These are phyloP conservation scores for Drosophila teissieri DNA, from an alignment of 1,140 invertebrate genomes.

Conservation along the genomic window DNA sequence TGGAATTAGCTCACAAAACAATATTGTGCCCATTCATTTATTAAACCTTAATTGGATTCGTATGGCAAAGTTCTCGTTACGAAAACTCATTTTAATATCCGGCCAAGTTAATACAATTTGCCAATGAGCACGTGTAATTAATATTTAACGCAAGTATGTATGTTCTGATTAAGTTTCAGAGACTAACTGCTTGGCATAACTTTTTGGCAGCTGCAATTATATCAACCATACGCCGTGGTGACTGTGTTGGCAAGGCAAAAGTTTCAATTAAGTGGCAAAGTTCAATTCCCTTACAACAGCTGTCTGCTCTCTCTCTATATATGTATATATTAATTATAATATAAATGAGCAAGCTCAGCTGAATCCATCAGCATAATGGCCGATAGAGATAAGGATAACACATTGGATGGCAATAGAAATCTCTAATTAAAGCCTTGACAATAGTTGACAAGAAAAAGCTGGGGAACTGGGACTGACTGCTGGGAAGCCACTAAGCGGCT, in stretches of 20 bases:
- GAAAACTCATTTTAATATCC: constrained; percentile 6
- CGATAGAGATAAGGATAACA: constrained; percentile 14
- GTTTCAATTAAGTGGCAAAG: constrained; percentile 53
- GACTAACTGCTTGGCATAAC: constrained; percentile 42
- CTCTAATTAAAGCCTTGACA: constrained; percentile 58
- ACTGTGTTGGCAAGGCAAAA: constrained; percentile 8
- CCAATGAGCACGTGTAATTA: constrained; percentile 40
- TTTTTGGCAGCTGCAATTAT: constrained; percentile 37
- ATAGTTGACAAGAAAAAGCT: constrained; percentile 34
- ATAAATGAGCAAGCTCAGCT: constrained; percentile 47
- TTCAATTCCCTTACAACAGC: constrained; percentile 33
- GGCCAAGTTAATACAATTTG: constrained; percentile 34
- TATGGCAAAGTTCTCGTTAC: background rate
- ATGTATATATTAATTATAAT: constrained; percentile 21
- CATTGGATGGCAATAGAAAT: constrained; percentile 39
- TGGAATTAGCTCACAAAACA: background rate
- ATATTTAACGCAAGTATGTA: constrained; percentile 28
- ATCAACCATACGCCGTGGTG: constrained; percentile 44
- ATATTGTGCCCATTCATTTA: background rate
- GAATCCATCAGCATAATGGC: constrained; percentile 50
- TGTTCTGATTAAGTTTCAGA: constrained; percentile 14
- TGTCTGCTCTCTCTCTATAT: background rate
- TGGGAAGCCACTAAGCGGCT: constrained; percentile 50
- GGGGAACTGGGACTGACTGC: background rate
- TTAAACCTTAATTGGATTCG: constrained; percentile 14